Evolutionary conservation across 1,140 invertebrate species (phyloP), one percentile per base, ranked within the genome.

Genomic region (Drosophila truncata): DNA sequence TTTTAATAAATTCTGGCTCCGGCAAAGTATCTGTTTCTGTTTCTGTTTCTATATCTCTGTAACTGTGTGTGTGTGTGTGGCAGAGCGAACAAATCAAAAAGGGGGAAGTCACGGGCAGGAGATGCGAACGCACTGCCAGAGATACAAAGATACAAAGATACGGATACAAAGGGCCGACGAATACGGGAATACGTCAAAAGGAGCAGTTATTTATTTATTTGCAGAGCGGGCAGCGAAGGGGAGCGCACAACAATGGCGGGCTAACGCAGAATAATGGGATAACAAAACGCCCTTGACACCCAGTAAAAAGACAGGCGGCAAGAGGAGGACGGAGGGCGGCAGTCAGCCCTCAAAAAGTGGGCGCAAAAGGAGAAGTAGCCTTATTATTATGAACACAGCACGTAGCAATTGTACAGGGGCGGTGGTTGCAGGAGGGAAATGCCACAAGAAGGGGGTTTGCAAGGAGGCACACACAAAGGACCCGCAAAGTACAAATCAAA

Each of bases 241-340:
- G n/a, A n/a, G 59, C 5, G 25, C 27, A 72, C 63, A 79, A 82
- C 91, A 91, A 83, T 80, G 84, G 85, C 86, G 86, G 82, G 70
- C 86, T 91, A 90, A 90, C 86, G 79, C 79, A 88, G 82, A 88
- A 92, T 91, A 92, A 92, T 92, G 86, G 91, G 84, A 92, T 91
- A 92, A 92, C 87, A 92, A 92, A 92, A 92, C 91, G 91, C 91
- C 91, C 91, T 92, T 92, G 91, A 92, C 91, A 92, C 91, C 90
- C 91, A 92, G 87, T 90, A 91, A 91, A 88, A 90, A 91, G 85
- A 85, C 85, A 11, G 33, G 20, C 20, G 20, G 20, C 1, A 16
- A 31, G 31, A 23, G 25, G 2, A 25, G 16, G 44, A 13, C 44
- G 6, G 13, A 23, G 20, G 44, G 44, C 49, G 39, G n/a, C 31